Percentiles rank a stretch among this genome's conserved stretches.
phyloP scores from a whole-genome alignment of 2,888 invertebrate genomes.

The Mechanitis messenoides region DNA sequence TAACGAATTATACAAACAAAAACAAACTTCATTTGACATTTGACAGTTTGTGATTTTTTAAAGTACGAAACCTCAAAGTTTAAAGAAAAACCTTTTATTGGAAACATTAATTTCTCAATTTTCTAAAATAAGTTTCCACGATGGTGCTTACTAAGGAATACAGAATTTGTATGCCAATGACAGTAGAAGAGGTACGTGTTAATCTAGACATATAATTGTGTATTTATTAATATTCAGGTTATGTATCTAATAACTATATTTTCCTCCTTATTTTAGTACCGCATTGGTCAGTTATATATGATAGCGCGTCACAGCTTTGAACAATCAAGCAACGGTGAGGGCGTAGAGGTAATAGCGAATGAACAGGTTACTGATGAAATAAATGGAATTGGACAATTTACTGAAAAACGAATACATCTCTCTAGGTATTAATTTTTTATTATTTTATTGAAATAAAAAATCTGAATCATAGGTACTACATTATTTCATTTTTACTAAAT shows the following conservation, averaged over 20 bases:
- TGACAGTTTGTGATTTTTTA: not conserved
- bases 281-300: slow-evolving; percentile 95
- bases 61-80: not conserved
- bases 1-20: too few relatives aligned
- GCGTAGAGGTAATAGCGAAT: slow-evolving; percentile 93
- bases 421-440: slow-evolving; percentile 79
- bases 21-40: too few relatives aligned
- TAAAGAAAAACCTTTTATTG: not conserved
- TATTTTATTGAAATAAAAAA: not conserved
- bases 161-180: slow-evolving; percentile 93
- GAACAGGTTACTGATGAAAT: slow-evolving; percentile 85
- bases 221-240: slow-evolving; percentile 11
- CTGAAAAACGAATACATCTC: slow-evolving; percentile 92
- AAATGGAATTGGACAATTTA: slow-evolving; percentile 90
- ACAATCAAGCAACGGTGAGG: slow-evolving; percentile 92
- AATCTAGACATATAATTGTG: slow-evolving; percentile 13
- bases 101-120: slow-evolving; percentile 1
- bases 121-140: slow-evolving; percentile 23
- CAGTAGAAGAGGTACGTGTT: slow-evolving; percentile 88
- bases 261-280: slow-evolving; percentile 80
- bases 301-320: slow-evolving; percentile 95
- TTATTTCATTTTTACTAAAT: too few relatives aligned
- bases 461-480: not conserved
- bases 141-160: slow-evolving; percentile 94
- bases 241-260: slow-evolving; percentile 10